Evolutionary conservation across 92 coral and sea anemone species (phyloP).

Genomic region (Montipora capitata): DNA sequence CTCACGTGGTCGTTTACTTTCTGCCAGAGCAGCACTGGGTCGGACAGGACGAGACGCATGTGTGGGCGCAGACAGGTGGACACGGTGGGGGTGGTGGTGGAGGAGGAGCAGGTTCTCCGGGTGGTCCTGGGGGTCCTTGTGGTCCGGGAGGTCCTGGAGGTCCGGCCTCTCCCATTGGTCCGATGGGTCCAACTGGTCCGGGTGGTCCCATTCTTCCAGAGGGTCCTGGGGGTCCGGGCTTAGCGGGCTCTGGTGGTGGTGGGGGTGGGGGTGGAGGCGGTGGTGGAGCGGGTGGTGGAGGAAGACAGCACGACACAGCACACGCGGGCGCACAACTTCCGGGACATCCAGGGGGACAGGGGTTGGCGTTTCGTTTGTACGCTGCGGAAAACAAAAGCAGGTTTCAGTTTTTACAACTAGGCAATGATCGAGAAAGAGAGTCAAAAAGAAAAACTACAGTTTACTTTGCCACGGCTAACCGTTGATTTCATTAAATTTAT

Average conservation of each 20-base stretch:
- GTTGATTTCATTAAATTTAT: too few species aligned
- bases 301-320: constrained; percentile 97
- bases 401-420: neutral
- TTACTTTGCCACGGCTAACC: too few species aligned
- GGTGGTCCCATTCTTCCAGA: constrained; percentile 99
- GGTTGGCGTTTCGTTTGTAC: constrained; percentile 97
- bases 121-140: constrained; percentile 99
- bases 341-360: constrained; percentile 99
- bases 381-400: constrained; percentile 49
- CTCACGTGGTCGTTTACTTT: constrained; percentile 84
- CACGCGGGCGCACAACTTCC: constrained; percentile 95
- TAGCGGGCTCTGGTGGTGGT: constrained; percentile 99
- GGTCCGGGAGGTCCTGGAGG: constrained; percentile 99
- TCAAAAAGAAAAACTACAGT: neutral
- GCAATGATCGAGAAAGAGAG: neutral
- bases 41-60: constrained; percentile 95
- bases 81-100: constrained; percentile 99
- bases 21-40: constrained; percentile 95
- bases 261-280: constrained; percentile 99
- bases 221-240: constrained; percentile 99
- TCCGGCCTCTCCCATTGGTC: constrained; percentile 99
- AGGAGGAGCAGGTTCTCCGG: constrained; percentile 99
- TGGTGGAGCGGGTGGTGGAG: constrained; percentile 99
- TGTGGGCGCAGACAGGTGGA: constrained; percentile 99
- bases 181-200: constrained; percentile 99